These are phyloP conservation scores for Hetaerina americana DNA, from an alignment of 1,140 invertebrate genomes.

Conservation along the genomic window DNA sequence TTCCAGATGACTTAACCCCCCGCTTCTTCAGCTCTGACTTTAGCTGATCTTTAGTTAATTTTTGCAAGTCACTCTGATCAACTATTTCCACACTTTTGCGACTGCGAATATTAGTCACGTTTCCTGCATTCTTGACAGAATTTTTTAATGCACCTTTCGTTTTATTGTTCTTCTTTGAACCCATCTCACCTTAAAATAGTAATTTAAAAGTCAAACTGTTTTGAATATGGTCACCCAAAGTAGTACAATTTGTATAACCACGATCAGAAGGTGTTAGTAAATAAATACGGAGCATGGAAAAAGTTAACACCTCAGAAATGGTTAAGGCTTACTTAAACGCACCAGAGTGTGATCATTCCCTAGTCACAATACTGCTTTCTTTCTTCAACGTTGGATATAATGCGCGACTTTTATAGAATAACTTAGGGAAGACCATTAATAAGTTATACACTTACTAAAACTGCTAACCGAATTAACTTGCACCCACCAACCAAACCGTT, in stretches of 20 bases:
- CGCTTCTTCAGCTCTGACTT: constrained; percentile 42
- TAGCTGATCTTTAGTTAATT: constrained; percentile 43
- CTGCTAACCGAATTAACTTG: neutral
- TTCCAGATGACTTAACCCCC: constrained; percentile 42
- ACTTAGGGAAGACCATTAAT: neutral
- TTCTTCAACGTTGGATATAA: neutral
- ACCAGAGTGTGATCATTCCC: neutral
- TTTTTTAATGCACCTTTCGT: neutral
- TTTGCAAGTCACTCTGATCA: neutral
- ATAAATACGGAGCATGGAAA: neutral
- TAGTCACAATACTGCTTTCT: neutral
- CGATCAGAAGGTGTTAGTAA: neutral
- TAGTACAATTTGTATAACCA: neutral
- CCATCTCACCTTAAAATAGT: neutral
- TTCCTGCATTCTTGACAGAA: neutral
- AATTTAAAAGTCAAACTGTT: neutral
- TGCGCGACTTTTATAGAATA: neutral
- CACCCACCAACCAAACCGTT: neutral
- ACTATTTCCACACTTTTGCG: neutral
- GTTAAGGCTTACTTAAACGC: neutral
- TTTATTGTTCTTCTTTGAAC: neutral
- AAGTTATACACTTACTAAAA: neutral
- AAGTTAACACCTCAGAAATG: neutral
- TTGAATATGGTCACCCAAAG: neutral
- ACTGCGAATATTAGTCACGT: neutral